Evolutionary conservation across 2,888 invertebrate genomes (phyloP).

Genomic region (Ophion ventricosus): DNA sequence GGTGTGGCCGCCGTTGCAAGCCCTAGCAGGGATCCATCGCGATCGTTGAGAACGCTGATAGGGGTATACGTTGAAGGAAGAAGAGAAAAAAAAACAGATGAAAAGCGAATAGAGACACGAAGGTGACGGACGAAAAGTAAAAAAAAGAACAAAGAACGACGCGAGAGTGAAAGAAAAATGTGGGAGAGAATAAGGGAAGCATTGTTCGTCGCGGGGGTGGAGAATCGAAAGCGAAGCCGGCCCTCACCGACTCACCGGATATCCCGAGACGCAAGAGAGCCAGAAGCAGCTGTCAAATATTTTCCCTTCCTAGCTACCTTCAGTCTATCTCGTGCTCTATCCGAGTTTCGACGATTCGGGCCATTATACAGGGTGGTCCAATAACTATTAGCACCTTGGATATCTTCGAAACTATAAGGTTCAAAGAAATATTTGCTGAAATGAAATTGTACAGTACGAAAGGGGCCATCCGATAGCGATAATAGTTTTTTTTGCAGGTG

Average conservation of each 20-base stretch:
- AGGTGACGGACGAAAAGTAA: slow-evolving; percentile 25
- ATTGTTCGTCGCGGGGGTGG: slow-evolving; percentile 27
- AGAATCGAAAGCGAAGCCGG: slow-evolving; percentile 41
- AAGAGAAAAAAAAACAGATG: not conserved
- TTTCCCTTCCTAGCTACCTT: slow-evolving; percentile 34
- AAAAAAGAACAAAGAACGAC: not conserved
- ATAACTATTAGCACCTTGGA: too few species aligned
- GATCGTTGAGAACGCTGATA: slow-evolving; percentile 51
- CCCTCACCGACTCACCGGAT: too few species aligned
- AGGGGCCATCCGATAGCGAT: too few species aligned
- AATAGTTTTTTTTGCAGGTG: too few species aligned
- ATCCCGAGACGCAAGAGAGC: not conserved
- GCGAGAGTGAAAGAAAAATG: not conserved
- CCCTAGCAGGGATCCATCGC: slow-evolving; percentile 28
- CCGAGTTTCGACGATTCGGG: too few species aligned
- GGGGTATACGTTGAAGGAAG: slow-evolving; percentile 8
- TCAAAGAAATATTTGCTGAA: too few species aligned
- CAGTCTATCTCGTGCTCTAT: not conserved
- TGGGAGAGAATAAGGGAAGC: slow-evolving; percentile 19
- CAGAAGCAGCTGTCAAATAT: slow-evolving; percentile 62
- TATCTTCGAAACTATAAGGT: too few species aligned
- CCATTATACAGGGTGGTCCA: too few species aligned
- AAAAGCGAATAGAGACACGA: slow-evolving; percentile 1
- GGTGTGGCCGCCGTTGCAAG: slow-evolving; percentile 2
- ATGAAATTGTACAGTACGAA: too few species aligned